Conservation (phyloP, 2,888 invertebrate genomes). For the Antheraea yamamai region DNA sequence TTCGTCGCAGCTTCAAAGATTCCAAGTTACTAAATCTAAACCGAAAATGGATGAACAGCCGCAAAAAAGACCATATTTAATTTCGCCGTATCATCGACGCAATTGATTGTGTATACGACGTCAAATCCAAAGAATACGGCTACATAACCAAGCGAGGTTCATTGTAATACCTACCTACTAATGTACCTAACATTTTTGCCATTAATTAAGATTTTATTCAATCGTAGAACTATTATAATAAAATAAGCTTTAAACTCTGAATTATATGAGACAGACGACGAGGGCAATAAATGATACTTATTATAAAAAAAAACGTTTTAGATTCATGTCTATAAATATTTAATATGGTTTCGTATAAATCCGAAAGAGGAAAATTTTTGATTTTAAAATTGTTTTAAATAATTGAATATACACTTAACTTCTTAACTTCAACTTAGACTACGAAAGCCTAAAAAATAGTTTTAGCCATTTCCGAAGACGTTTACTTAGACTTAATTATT, state of each 20-base stretch:
- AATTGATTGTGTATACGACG: background rate
- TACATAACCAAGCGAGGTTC: background rate
- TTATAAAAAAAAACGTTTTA: background rate
- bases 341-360: background rate
- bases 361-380: background rate
- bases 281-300: background rate
- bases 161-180: background rate
- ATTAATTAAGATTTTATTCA: background rate
- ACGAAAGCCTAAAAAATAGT: background rate
- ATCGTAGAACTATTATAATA: background rate
- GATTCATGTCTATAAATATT: conserved; percentile 12
- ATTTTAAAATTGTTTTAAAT: background rate
- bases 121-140: background rate
- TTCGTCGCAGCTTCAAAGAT: background rate
- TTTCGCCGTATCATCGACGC: no score
- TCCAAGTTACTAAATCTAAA: background rate
- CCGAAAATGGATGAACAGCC: background rate
- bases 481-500: no score
- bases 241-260: background rate
- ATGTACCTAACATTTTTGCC: background rate
- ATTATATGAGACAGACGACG: background rate
- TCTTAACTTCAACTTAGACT: no score
- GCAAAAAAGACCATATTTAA: no score
- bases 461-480: background rate
- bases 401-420: background rate